These are phyloP conservation scores for Cygnus buccinator DNA, from an alignment of 2,113 vertebrate genomes.

Conservation along the genomic window DNA sequence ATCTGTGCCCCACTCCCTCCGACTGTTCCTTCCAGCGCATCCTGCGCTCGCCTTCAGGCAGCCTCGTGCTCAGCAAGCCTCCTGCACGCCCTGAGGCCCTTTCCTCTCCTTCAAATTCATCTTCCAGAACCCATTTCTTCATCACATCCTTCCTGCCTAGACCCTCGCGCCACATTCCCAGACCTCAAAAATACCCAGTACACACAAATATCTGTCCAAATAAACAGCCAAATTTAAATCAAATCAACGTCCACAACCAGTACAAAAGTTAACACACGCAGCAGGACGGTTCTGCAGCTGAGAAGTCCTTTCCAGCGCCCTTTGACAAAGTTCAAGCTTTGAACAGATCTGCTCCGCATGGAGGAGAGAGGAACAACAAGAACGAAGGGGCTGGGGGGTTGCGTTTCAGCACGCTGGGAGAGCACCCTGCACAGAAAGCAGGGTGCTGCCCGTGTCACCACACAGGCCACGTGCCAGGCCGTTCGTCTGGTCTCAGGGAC, in stretches of 20 bases:
- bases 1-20: neutral
- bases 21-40: neutral
- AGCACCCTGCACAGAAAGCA: neutral
- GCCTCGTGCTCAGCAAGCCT: neutral
- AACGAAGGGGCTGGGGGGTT: neutral
- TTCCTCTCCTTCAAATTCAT: neutral
- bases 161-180: neutral
- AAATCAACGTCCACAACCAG: neutral
- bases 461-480: neutral
- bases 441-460: neutral
- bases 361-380: neutral
- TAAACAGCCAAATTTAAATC: neutral
- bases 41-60: accelerated
- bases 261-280: neutral
- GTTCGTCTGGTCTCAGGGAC: neutral
- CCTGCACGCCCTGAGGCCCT: neutral
- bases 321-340: neutral
- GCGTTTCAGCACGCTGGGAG: neutral
- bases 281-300: neutral
- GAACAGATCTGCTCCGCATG: neutral
- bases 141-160: neutral
- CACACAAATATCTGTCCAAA: neutral
- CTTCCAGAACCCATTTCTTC: neutral
- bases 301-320: neutral
- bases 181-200: neutral